A percentile compares a stretch with the other conserved stretches of the same genome.
Conservation (phyloP, 2,888 invertebrate species). For the Blomia tropicalis region DNA sequence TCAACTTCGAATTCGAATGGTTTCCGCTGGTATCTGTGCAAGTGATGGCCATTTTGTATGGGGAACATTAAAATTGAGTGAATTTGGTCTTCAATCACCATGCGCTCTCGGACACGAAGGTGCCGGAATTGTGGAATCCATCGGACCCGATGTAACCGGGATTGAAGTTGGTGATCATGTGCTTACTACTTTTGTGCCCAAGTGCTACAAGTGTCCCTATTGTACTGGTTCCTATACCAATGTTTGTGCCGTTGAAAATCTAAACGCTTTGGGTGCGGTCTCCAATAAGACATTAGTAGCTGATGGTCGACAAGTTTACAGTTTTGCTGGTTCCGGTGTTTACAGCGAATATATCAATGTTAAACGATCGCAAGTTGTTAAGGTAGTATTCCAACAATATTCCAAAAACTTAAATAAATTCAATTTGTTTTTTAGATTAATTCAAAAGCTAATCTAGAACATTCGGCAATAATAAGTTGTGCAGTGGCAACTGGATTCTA, state of each 20-base stretch:
- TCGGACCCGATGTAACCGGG: conserved; percentile 74
- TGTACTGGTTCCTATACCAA: conserved; percentile 89
- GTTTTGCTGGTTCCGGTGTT: background rate
- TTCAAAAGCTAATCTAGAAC: conserved; percentile 23
- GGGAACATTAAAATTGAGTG: background rate
- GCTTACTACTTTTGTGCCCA: conserved; percentile 87
- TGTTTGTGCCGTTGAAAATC: conserved; percentile 47
- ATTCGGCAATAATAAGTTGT: conserved; percentile 26
- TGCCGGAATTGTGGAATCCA: conserved; percentile 81
- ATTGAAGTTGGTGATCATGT: conserved; percentile 83
- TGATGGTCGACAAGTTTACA: background rate
- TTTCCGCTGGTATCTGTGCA: too few relatives aligned
- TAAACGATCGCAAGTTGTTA: background rate
- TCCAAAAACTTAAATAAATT: background rate
- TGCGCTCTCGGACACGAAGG: conserved; percentile 91
- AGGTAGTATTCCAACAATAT: too few relatives aligned
- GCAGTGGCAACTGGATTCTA: too few relatives aligned
- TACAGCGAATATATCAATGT: background rate
- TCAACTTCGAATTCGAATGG: too few relatives aligned
- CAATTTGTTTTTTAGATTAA: conserved; percentile 24
- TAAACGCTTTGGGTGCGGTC: background rate
- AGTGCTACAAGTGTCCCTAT: conserved; percentile 89
- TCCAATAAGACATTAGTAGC: background rate
- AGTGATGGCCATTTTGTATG: too few relatives aligned
- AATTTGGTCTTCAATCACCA: conserved; percentile 67